Conservation (phyloP, 2,888 invertebrate genomes). For the Caradrina clavipalpis region DNA sequence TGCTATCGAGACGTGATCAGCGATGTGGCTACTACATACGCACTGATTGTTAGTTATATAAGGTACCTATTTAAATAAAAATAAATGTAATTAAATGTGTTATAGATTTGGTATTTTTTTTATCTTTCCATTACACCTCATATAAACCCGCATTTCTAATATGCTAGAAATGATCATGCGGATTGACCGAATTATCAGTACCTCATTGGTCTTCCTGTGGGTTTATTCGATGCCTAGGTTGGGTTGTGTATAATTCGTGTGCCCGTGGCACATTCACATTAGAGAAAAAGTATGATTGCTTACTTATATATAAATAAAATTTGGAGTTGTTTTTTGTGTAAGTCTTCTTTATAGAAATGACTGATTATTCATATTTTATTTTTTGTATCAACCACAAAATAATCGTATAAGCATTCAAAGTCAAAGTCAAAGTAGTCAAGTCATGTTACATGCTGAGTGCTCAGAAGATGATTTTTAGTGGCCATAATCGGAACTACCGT, state of each 20-base stretch:
- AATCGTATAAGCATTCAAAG: no score
- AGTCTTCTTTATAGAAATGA: no score
- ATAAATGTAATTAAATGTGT: constrained; percentile 57
- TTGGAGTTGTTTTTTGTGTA: no score
- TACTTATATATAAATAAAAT: not conserved
- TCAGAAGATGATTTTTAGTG: no score
- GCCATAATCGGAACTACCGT: no score
- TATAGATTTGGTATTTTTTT: constrained; percentile 22
- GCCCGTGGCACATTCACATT: not conserved
- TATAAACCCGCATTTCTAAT: not conserved
- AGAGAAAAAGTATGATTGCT: no score
- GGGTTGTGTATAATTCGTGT: not conserved
- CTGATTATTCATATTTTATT: no score
- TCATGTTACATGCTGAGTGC: no score
- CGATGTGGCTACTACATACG: constrained; percentile 61
- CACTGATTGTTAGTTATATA: constrained; percentile 48
- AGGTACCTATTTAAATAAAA: constrained; percentile 39
- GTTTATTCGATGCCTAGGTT: not conserved
- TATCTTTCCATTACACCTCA: not conserved
- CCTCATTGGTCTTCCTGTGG: not conserved
- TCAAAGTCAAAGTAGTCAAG: no score
- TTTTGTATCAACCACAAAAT: no score
- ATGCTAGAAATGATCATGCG: not conserved
- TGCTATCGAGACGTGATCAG: constrained; percentile 31
- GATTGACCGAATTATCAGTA: not conserved